These are phyloP conservation scores for Paratilapia polleni DNA, from an alignment of 2,113 vertebrate species.

Conservation along the genomic window DNA sequence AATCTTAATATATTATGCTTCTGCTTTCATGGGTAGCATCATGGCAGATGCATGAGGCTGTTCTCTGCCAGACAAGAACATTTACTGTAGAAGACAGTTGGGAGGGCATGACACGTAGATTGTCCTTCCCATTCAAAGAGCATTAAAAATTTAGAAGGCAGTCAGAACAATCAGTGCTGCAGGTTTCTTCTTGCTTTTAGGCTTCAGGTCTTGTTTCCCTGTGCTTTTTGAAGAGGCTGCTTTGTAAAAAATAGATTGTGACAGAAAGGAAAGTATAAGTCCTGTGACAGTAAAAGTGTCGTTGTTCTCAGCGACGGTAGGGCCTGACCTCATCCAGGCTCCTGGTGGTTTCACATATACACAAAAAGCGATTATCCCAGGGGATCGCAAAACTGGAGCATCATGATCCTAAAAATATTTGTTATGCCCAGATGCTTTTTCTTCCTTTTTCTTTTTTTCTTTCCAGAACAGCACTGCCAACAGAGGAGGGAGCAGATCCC, in stretches of 20 bases:
- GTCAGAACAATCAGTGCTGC: slow-evolving; percentile 1
- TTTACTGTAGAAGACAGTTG: slow-evolving; percentile 8
- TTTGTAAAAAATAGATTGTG: slow-evolving; percentile 40
- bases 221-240: slow-evolving; percentile 14
- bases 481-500: slow-evolving; percentile 10
- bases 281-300: slow-evolving; percentile 15
- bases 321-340: slow-evolving; percentile 53
- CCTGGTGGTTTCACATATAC: slow-evolving; percentile 38
- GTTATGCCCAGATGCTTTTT: slow-evolving; percentile 48
- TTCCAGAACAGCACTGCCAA: slow-evolving; percentile 8
- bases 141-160: slow-evolving; percentile 50
- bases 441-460: slow-evolving; percentile 3
- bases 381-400: slow-evolving; percentile 68
- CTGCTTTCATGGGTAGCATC: neutral
- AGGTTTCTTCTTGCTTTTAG: neutral
- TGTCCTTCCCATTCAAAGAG: slow-evolving; percentile 36
- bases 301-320: slow-evolving; percentile 12
- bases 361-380: slow-evolving; percentile 48
- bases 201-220: neutral
- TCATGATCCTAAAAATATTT: slow-evolving; percentile 72
- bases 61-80: slow-evolving; percentile 22
- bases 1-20: neutral
- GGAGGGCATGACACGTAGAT: slow-evolving; percentile 2
- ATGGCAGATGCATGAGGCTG: neutral
- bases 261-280: slow-evolving; percentile 17